Percentiles rank a stretch among this genome's conserved stretches.
phyloP scores from a whole-genome alignment of 1,140 invertebrate genomes.

The Maconellicoccus hirsutus region DNA sequence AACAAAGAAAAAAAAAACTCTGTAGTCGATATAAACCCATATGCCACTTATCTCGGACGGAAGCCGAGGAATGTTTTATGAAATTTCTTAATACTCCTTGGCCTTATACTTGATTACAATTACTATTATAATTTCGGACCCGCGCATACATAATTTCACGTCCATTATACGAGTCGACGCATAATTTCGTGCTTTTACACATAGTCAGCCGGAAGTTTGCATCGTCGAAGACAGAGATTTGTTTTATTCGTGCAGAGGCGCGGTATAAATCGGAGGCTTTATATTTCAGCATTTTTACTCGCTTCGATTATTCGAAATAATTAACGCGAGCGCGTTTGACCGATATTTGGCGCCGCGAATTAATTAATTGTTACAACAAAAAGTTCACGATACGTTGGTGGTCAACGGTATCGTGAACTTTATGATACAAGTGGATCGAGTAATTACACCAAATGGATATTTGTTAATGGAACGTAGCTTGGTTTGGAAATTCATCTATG shows the following conservation, averaged over 20 bases:
- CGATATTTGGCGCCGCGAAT: not conserved
- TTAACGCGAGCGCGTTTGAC: not conserved
- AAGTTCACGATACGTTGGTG: no score
- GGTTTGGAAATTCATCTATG: no score
- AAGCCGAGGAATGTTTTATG: conserved; percentile 5
- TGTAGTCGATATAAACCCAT: conserved; percentile 6
- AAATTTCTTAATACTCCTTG: conserved; percentile 1
- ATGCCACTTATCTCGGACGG: conserved; percentile 16
- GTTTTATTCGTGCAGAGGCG: no score
- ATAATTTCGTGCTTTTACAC: not conserved
- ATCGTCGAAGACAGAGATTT: not conserved
- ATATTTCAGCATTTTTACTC: no score
- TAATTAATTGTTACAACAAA: not conserved
- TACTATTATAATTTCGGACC: not conserved
- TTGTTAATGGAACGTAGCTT: no score
- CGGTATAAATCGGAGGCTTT: no score
- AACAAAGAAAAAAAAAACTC: conserved; percentile 15
- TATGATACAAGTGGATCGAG: no score
- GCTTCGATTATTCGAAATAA: not conserved
- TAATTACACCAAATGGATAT: no score
- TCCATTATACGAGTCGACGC: not conserved
- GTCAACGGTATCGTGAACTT: no score
- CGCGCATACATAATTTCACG: not conserved
- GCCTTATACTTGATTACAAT: not conserved
- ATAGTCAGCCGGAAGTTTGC: not conserved